A percentile compares a stretch with the other conserved stretches of the same genome.
Evolutionary conservation across 2,797 vertebrate species (phyloP).

Genomic region (Anisognathus igniventris): DNA sequence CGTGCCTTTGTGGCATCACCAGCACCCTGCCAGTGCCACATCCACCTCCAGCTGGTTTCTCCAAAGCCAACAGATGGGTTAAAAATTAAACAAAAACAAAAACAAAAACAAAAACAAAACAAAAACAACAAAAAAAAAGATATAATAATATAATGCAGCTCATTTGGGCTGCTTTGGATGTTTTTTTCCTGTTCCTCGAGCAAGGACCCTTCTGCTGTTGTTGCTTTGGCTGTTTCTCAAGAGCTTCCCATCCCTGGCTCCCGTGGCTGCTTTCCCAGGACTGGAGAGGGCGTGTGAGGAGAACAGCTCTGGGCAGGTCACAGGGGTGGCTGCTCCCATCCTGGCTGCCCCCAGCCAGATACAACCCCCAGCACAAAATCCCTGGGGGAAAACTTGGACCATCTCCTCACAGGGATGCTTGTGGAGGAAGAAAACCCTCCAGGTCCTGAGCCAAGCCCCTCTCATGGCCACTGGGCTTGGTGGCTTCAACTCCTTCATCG

Average conservation of each 20-base stretch:
- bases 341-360: background rate
- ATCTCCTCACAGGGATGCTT: background rate
- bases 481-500: background rate
- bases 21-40: accelerated
- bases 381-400: background rate
- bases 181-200: background rate
- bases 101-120: too few species aligned
- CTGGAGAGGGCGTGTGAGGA: background rate
- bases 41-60: background rate
- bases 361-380: accelerated
- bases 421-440: background rate
- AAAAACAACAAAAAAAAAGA: too few species aligned
- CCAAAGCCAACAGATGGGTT: background rate
- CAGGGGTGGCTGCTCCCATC: background rate
- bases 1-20: accelerated
- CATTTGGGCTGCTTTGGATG: background rate
- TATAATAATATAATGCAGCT: background rate
- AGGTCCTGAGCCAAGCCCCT: background rate
- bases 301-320: accelerated
- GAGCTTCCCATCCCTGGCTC: background rate
- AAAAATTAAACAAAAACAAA: background rate
- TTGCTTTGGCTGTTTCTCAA: background rate
- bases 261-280: background rate
- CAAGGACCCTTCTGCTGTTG: background rate
- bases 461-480: accelerated